Evolutionary conservation across 1,140 invertebrate genomes (phyloP).

Genomic region (Drosophila hydei): DNA sequence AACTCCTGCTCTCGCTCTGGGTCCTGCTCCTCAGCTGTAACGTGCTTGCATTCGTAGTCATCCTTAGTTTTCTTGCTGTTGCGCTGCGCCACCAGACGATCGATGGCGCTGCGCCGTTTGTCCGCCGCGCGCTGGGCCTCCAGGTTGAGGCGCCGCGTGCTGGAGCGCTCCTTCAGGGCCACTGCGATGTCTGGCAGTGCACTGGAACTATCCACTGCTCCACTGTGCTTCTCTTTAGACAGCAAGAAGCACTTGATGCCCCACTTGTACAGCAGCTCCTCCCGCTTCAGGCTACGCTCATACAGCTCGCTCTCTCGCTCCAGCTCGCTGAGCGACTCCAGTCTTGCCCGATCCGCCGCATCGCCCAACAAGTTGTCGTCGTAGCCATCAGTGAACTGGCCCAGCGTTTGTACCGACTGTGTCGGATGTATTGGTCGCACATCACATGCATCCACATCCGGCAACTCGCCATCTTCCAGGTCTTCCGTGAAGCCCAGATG

Average conservation of each 20-base stretch:
- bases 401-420: not conserved
- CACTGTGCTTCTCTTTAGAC: not conserved
- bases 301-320: slow-evolving; percentile 93
- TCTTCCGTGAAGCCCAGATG: slow-evolving; percentile 77
- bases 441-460: not conserved
- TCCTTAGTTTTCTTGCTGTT: slow-evolving; percentile 12
- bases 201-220: not conserved
- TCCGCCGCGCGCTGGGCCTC: slow-evolving; percentile 6
- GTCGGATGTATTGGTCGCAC: too few species aligned
- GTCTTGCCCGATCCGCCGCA: slow-evolving; percentile 93
- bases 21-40: not conserved
- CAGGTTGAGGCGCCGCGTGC: slow-evolving; percentile 1
- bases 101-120: slow-evolving; percentile 25
- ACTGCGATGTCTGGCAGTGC: not conserved
- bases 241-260: slow-evolving; percentile 11
- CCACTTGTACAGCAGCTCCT: slow-evolving; percentile 18
- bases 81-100: slow-evolving; percentile 11
- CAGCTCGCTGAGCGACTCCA: slow-evolving; percentile 96
- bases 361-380: slow-evolving; percentile 98
- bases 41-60: not conserved
- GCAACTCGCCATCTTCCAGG: slow-evolving; percentile 37
- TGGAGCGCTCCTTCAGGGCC: slow-evolving; percentile 20
- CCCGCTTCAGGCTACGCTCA: slow-evolving; percentile 3
- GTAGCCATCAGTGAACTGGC: slow-evolving; percentile 86
- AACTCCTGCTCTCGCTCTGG: not conserved